Evolutionary conservation across 2,797 vertebrate species (phyloP), one percentile per base, ranked within the genome.

Genomic region (Oryzias dopingdopingensis): DNA sequence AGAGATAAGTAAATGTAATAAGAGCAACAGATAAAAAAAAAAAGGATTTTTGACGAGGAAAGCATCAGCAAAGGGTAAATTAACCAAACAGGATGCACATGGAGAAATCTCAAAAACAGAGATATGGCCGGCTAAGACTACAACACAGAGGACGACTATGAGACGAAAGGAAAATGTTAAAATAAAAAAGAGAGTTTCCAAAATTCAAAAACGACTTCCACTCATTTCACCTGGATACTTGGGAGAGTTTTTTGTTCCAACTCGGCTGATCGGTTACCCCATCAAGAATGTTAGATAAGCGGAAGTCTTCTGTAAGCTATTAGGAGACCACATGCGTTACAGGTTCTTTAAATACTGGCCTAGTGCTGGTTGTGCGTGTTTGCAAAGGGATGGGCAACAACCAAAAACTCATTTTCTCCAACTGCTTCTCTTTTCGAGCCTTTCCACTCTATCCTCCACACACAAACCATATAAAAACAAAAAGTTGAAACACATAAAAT

Each of bases 311-410:
- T 81, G 79, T 66, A 52, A 59, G 77, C 85, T 81, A 79, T 67
- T 85, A 78, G 67, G 71, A 76, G 76, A 74, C 76, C 8, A 59
- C 79, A 85, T 84, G 84, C 77, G 77, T 68, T 78, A 74, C 73
- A 82, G 64, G 81, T 82, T 74, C 80, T 29, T 82, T 74, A 81
- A 81, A 87, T 86, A 88, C 89, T 90, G 88, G 87, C 88, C 89
- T 73, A 80, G 76, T 74, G 79, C 83, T 86, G 86, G 83, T 82
- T 85, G 77, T 85, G 75, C 17, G 29, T 52, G 14, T 74, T 57
- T 80, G 70, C 71, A 64, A 37, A 3, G 10, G 65, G 77, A 67
- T 62, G 75, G 62, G 77, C 77, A 84, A 84, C 75, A 42, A 83
- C 78, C 74, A 77, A 71, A 77, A 80, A 86, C 51, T 47, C 59